Evolutionary conservation across 1,140 invertebrate genomes (phyloP).

Genomic region (Drosophila miranda): DNA sequence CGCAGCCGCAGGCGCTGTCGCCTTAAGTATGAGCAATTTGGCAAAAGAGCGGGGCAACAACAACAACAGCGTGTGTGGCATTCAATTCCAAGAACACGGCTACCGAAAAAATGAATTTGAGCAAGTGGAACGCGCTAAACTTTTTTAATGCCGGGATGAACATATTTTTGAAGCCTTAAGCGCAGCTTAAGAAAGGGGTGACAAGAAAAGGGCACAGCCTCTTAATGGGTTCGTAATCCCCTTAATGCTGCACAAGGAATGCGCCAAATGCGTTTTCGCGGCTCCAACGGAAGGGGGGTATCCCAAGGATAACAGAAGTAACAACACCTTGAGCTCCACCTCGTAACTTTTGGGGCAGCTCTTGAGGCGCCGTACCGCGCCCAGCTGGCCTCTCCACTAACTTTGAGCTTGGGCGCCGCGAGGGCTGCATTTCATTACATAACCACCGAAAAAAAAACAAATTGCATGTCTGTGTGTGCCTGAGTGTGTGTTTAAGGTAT

Average conservation of each 20-base stretch:
- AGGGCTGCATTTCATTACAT: constrained; percentile 36
- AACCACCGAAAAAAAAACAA: constrained; percentile 24
- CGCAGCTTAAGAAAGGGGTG: constrained; percentile 1
- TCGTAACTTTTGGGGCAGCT: constrained; percentile 17
- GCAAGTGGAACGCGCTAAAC: constrained; percentile 8
- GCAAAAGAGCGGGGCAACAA: constrained; percentile 33
- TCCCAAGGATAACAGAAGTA: constrained; percentile 35
- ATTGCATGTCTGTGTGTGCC: constrained; percentile 9
- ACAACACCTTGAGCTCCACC: constrained; percentile 22
- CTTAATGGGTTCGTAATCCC: constrained; percentile 77
- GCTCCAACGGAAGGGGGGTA: no score
- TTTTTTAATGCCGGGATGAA: constrained; percentile 50
- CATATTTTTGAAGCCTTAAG: constrained; percentile 25
- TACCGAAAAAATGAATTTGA: constrained; percentile 3
- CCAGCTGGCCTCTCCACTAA: neutral
- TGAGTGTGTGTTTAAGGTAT: constrained; percentile 2
- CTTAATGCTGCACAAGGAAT: constrained; percentile 42
- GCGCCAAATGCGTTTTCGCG: constrained; percentile 51
- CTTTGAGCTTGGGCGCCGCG: constrained; percentile 44
- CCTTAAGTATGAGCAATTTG: constrained; percentile 68
- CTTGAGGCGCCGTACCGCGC: constrained; percentile 1
- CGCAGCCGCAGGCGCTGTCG: neutral
- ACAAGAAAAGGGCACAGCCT: constrained; percentile 17
- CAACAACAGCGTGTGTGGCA: constrained; percentile 25
- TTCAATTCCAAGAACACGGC: constrained; percentile 37